Percentiles rank a stretch among this genome's conserved stretches.
These are phyloP conservation scores for Heliconius hewitsoni DNA, from an alignment of 1,140 invertebrate genomes.

Conservation along the genomic window DNA sequence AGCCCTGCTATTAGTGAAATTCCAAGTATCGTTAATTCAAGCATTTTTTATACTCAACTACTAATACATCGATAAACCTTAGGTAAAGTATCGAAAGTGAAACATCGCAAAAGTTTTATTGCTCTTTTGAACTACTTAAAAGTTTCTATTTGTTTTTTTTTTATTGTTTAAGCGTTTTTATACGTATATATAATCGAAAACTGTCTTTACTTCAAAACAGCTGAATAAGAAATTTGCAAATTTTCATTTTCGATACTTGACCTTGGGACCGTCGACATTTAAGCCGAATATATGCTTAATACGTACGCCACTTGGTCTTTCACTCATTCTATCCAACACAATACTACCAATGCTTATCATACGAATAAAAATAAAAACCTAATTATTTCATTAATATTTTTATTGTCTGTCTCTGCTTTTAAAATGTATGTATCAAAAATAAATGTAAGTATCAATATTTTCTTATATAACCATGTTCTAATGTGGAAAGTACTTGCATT, in stretches of 20 bases:
- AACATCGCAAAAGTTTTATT: too few relatives aligned
- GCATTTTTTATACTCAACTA: not conserved
- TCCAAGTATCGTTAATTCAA: conserved; percentile 19
- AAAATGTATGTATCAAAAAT: conserved; percentile 10
- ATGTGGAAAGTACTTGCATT: not conserved
- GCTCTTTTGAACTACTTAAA: too few relatives aligned
- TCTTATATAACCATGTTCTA: not conserved
- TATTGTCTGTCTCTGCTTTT: conserved; percentile 9
- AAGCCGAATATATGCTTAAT: too few relatives aligned
- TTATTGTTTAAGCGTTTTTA: too few relatives aligned
- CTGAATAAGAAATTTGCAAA: too few relatives aligned
- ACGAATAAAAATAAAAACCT: conserved; percentile 10
- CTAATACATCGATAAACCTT: too few relatives aligned
- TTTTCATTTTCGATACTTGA: too few relatives aligned
- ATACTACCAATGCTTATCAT: conserved; percentile 22
- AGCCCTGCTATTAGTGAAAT: conserved; percentile 23
- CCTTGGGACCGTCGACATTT: too few relatives aligned
- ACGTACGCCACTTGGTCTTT: not conserved
- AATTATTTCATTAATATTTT: conserved; percentile 12
- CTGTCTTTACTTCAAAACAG: too few relatives aligned
- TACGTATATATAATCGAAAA: too few relatives aligned
- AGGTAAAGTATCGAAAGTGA: too few relatives aligned
- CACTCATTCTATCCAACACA: not conserved
- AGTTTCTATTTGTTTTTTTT: too few relatives aligned
- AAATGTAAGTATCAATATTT: conserved; percentile 1